Conservation (phyloP, 2,113 vertebrate species). For the Galemys pyrenaicus region DNA sequence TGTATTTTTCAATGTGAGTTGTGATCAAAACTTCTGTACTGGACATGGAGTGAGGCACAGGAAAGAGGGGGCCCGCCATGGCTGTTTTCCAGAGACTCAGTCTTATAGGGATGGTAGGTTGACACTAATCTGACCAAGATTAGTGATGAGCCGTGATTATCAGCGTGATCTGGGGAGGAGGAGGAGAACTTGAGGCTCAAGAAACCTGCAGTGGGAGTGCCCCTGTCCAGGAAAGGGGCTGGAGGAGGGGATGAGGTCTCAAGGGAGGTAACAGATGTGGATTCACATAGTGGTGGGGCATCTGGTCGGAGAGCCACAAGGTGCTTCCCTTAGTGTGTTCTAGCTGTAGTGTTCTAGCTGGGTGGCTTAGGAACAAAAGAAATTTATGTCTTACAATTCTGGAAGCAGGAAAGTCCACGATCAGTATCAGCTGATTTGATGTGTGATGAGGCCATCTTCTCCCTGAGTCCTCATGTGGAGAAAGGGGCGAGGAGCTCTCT, state of each 20-base stretch:
- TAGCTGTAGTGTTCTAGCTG: no score
- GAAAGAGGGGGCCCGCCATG: neutral
- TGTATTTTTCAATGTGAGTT: neutral
- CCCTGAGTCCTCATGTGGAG: fast-evolving
- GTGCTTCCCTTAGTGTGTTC: neutral
- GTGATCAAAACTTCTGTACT: neutral
- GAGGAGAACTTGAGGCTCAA: neutral
- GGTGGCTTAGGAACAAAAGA: neutral
- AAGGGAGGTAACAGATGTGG: neutral
- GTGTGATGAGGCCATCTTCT: neutral
- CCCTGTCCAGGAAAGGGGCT: neutral
- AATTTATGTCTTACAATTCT: neutral
- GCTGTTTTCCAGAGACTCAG: neutral
- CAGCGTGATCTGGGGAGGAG: neutral
- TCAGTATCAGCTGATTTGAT: neutral
- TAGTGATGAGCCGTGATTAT: neutral
- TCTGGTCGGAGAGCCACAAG: neutral
- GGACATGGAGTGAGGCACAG: neutral
- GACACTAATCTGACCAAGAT: neutral
- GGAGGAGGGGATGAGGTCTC: neutral
- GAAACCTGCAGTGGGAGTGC: neutral
- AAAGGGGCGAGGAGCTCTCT: neutral
- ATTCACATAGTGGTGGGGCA: neutral
- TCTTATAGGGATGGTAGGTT: neutral
- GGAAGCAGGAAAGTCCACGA: neutral